A percentile compares a stretch with the other conserved stretches of the same genome.
These are phyloP conservation scores for Myrmophylax atrothorax DNA, from an alignment of 2,113 vertebrate species.

Conservation along the genomic window DNA sequence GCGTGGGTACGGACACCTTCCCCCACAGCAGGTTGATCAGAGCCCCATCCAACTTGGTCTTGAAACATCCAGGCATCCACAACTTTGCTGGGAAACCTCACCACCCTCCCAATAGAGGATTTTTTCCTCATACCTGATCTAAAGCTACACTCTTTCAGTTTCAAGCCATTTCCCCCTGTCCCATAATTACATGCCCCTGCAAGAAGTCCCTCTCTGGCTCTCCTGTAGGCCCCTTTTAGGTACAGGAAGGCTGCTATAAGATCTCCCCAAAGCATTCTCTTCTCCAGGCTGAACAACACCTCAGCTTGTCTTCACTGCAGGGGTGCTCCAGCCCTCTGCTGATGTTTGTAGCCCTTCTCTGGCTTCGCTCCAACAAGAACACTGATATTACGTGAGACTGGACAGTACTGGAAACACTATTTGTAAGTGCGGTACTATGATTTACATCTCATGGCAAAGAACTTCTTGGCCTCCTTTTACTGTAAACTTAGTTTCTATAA, in stretches of 20 bases:
- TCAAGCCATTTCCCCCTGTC: background rate
- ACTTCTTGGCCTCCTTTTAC: background rate
- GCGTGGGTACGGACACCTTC: background rate
- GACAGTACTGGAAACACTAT: background rate
- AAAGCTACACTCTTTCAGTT: background rate
- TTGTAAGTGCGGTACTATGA: background rate
- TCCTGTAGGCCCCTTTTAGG: background rate
- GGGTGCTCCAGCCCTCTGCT: background rate
- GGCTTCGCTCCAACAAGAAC: background rate
- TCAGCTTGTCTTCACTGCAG: background rate
- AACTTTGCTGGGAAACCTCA: background rate
- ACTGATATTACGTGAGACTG: background rate
- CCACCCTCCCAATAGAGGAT: background rate
- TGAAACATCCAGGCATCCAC: background rate
- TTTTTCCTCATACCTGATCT: background rate
- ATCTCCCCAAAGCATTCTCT: background rate
- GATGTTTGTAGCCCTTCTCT: background rate
- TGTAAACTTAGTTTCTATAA: background rate
- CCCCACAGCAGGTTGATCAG: background rate
- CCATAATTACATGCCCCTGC: background rate
- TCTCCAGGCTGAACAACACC: background rate
- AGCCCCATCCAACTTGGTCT: background rate
- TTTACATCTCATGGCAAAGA: background rate
- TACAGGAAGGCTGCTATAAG: background rate
- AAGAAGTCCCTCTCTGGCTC: background rate